Base-by-base conservation (phyloP, 2,888 invertebrate genomes). In the Fragum fragum region DNA sequence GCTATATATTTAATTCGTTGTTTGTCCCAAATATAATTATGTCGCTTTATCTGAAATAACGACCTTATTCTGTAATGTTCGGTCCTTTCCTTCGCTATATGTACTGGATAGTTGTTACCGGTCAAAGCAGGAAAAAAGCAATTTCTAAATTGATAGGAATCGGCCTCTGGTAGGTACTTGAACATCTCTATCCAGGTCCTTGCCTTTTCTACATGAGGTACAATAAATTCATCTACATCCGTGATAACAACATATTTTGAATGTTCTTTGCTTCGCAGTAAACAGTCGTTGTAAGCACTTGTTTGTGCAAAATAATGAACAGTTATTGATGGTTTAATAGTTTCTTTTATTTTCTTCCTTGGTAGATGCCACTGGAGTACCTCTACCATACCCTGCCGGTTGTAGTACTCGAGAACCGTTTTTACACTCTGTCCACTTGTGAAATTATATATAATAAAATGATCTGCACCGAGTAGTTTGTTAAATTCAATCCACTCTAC, bases 191-290 rank as follows among this genome's bases (percentile, higher is more conserved):
- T 1, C 66, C 66, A 66, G 5, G 66, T 42, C 5, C 21, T 21
- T 36, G 32, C 23, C 6, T 23, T 5, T 14, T 14, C 14, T 21
- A 23, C 14, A n/a, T 36, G 32, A 9, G 66, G 66, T 1, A 66
- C 66, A 16, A 66, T 66, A n/a, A 66, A 42, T 42, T 66, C 66
- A 66, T 66, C 66, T 9, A 66, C 23, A 42, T 66, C 66, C 7
- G 36, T 21, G 6, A 66, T 23, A 21, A 16, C 66, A 14, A 66
- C 42, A 42, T 42, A 66, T 7, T 66, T 39, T 9, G 32, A 36
- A 36, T 7, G 1, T 3, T 5, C 36, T 42, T 66, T 66, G 23
- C 18, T 66, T 39, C 66, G 36, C 1, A 26, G 23, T 9, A 66
- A 11, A 66, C 66, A 66, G 16, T 66, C 66, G 42, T 66, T 66